phyloP scores from a whole-genome alignment of 2,113 vertebrate species.

The Gobiocypris rarus region DNA sequence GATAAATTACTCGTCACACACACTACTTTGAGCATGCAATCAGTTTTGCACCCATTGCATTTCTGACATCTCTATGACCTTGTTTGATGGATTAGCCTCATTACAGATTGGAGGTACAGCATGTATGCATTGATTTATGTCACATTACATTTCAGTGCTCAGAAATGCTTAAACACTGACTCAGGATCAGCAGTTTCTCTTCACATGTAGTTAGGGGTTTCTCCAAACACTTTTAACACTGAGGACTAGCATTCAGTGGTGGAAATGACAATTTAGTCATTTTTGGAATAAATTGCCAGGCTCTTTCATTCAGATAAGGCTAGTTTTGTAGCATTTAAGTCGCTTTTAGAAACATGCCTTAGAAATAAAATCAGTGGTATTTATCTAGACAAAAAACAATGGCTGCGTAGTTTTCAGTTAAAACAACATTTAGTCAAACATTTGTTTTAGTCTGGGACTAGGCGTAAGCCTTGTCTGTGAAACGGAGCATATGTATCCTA shows the following conservation, averaged over 20 bases:
- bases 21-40: neutral
- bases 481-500: neutral
- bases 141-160: constrained; percentile 16
- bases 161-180: neutral
- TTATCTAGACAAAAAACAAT: too few species aligned
- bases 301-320: neutral
- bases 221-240: neutral
- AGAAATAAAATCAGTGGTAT: too few species aligned
- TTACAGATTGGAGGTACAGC: neutral
- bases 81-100: constrained; percentile 36
- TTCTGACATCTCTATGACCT: constrained; percentile 5
- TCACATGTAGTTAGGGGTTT: neutral
- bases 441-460: too few species aligned
- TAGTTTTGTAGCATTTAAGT: neutral
- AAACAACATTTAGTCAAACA: too few species aligned
- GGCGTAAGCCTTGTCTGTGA: too few species aligned
- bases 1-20: neutral
- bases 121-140: constrained; percentile 38
- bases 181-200: constrained; percentile 19
- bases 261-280: neutral
- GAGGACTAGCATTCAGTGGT: neutral
- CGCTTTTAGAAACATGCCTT: too few species aligned
- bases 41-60: neutral
- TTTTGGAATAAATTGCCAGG: neutral
- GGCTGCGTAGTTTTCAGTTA: too few species aligned